A percentile compares a stretch with the other conserved stretches of the same genome.
Evolutionary conservation across 2,113 vertebrate genomes (phyloP).

Genomic region (Oncorhynchus nerka): DNA sequence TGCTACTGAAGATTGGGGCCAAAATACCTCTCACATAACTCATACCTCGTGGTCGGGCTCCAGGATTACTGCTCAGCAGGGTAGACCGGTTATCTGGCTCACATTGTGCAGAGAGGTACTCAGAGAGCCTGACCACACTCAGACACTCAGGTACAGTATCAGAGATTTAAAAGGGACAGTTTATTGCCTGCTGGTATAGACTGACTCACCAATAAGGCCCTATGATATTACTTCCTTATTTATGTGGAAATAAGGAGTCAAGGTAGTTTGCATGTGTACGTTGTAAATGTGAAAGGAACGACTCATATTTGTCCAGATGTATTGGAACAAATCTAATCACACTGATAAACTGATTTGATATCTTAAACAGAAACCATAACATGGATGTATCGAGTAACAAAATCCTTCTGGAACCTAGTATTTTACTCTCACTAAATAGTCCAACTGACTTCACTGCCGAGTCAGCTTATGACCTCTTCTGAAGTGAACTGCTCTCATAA

Average conservation of each 20-base stretch:
- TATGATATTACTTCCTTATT: background rate
- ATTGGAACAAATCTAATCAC: background rate
- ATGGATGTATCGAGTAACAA: background rate
- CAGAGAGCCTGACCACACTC: background rate
- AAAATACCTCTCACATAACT: slow-evolving; percentile 59
- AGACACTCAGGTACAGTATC: background rate
- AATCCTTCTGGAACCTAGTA: background rate
- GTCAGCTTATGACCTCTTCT: background rate
- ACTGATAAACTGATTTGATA: background rate
- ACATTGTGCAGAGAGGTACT: slow-evolving; percentile 16
- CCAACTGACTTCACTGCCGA: background rate
- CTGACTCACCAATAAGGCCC: slow-evolving; percentile 8
- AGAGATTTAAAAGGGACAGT: background rate
- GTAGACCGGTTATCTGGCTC: slow-evolving; percentile 36
- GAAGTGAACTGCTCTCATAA: slow-evolving; percentile 14
- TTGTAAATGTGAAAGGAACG: background rate
- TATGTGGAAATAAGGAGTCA: background rate
- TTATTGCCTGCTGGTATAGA: slow-evolving; percentile 5
- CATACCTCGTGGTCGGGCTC: slow-evolving; percentile 43
- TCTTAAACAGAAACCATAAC: background rate
- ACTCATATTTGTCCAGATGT: background rate
- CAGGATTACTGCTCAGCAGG: slow-evolving; percentile 43
- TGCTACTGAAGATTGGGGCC: slow-evolving; percentile 36
- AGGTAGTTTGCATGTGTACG: background rate
- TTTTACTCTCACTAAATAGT: background rate